Evolutionary conservation across 2,113 vertebrate genomes (phyloP), one percentile per base, ranked within the genome.

Genomic region (Panthera uncia): DNA sequence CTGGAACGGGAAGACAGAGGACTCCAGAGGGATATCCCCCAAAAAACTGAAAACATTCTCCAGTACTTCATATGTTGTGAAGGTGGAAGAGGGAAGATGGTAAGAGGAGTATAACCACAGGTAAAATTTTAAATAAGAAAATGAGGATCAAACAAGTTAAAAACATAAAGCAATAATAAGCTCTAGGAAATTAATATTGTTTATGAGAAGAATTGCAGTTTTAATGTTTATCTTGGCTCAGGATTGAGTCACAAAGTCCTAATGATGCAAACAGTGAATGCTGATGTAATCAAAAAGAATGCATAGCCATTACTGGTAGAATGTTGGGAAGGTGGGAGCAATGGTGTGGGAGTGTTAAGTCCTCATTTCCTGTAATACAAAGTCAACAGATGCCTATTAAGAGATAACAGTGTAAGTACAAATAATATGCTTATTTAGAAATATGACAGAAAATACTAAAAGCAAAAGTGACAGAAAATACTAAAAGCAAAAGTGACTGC

Each of bases 191-290:
- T 69, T 50, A 23, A 80, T 0, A 38, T 16, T 73, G 33, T n/a
- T 92, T 41, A 80, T 80, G 61, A 90, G 94, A 95, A 90, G 41
- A 94, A 76, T 3, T 29, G 48, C 12, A 76, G 45, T 87, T 97
- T 81, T 93, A 92, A 31, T n/a, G 84, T 45, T 65, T 63, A 80
- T 45, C 41, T 71, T 95, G 85, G 41, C 25, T 89, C 41, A 92
- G 21, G 57, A 94, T 0, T 76, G 29, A 92, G 81, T 61, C 68
- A 76, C 3, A 89, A 0, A 25, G 55, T 74, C 36, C 61, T 14
- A 63, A 66, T 33, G 6, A 63, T 55, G 29, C 31, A 76, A 91
- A 91, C 11, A 73, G 33, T 14, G 2, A 94, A 36, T 29, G 71
- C 0, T 55, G 29, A 89, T 15, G 36, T 55, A 69, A 71, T 87